These are phyloP conservation scores for Ormyrus labotus DNA, from an alignment of 2,888 invertebrate genomes.

Conservation along the genomic window DNA sequence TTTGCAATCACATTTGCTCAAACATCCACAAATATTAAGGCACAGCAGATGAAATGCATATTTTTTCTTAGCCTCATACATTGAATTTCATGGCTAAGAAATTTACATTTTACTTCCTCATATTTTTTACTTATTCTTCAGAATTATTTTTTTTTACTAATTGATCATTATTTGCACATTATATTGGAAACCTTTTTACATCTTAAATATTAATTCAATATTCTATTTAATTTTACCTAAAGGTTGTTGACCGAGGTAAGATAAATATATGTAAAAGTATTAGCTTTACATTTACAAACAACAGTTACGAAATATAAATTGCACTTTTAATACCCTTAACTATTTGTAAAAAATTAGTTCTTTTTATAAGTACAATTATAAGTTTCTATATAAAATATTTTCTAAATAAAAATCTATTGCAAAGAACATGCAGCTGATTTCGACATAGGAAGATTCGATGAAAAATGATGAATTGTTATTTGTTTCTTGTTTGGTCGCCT, in stretches of 20 bases:
- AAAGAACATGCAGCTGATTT: constrained; percentile 78
- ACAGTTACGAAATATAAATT: background rate
- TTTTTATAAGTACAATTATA: background rate
- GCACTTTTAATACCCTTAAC: background rate
- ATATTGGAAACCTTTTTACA: no score
- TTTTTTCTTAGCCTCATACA: background rate
- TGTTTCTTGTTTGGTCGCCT: constrained; percentile 69
- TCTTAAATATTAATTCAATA: no score
- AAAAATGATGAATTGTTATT: constrained; percentile 56
- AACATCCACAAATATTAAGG: no score
- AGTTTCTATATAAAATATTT: background rate
- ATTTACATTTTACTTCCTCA: no score
- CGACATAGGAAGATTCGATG: constrained; percentile 64
- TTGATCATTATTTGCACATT: no score
- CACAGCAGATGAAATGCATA: no score
- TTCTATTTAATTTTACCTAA: no score
- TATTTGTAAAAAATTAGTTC: background rate
- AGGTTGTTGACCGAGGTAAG: background rate
- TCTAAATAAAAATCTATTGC: constrained; percentile 73
- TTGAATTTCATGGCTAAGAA: background rate
- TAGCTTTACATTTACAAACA: background rate
- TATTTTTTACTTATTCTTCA: no score
- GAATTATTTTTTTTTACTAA: no score
- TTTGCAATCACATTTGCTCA: constrained; percentile 26
- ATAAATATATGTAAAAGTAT: background rate